These are phyloP conservation scores for Callithrix jacchus DNA, from an alignment of 2,113 vertebrate genomes.

Conservation along the genomic window DNA sequence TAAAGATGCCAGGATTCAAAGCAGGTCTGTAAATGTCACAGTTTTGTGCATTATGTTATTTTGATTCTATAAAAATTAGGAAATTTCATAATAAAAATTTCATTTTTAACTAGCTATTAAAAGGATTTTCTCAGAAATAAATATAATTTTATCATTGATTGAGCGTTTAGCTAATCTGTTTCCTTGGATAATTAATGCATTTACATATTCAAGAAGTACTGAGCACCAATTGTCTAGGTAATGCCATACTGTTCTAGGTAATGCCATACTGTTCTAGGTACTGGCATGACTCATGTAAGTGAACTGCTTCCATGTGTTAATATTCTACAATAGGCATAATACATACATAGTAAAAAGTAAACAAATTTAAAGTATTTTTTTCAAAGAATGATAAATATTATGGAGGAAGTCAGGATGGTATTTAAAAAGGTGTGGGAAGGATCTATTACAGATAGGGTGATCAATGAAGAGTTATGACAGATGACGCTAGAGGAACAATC, in stretches of 20 bases:
- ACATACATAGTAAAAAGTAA: background rate
- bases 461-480: background rate
- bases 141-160: conserved; percentile 50
- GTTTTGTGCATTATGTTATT: conserved; percentile 16
- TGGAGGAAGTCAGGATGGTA: background rate
- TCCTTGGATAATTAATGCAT: background rate
- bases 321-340: background rate
- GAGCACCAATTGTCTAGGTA: background rate
- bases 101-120: conserved; percentile 33
- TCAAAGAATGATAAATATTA: background rate
- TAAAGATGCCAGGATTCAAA: conserved; percentile 44
- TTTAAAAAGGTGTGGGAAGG: background rate
- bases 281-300: background rate
- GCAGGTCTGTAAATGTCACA: conserved; percentile 29
- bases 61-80: conserved; percentile 4
- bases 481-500: background rate
- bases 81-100: conserved; percentile 65
- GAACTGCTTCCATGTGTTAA: background rate
- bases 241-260: background rate
- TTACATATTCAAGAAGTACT: background rate
- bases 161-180: conserved; percentile 41
- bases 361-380: background rate
- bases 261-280: background rate
- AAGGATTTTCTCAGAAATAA: conserved; percentile 8
- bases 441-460: background rate